Conservation (phyloP, 2,113 vertebrate species). For the Malaclemys terrapin region DNA sequence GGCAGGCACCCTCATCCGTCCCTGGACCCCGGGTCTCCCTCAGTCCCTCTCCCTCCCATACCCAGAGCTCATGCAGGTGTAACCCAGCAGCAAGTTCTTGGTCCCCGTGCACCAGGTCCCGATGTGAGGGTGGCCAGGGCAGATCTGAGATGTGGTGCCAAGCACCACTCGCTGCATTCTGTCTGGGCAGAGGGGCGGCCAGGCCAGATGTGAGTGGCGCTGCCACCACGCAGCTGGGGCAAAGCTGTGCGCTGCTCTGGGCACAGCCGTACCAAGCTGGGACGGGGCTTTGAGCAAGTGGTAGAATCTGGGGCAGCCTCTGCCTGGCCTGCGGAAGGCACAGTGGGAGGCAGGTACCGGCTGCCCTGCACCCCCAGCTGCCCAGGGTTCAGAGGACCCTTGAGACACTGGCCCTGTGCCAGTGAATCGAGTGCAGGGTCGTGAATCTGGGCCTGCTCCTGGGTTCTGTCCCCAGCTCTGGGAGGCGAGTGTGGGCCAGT, state of each 20-base stretch:
- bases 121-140: neutral
- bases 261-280: neutral
- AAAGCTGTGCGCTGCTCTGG: neutral
- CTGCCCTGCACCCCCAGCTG: neutral
- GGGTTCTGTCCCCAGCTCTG: neutral
- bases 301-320: neutral
- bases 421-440: neutral
- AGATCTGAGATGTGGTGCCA: neutral
- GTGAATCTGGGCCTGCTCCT: slow-evolving; percentile 11
- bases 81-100: too few species aligned
- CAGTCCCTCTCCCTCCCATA: neutral
- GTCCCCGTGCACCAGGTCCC: neutral
- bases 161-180: neutral
- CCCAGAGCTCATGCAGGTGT: neutral
- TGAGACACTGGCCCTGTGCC: neutral
- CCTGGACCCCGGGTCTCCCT: neutral
- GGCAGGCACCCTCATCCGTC: accelerated
- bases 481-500: neutral
- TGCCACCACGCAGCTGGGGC: neutral
- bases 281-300: neutral
- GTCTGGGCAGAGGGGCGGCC: neutral
- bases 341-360: neutral
- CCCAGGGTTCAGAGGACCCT: too few species aligned
- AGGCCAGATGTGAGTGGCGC: neutral
- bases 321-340: neutral